These are phyloP conservation scores for Ptychobarbus kaznakovi DNA, from an alignment of 2,797 vertebrate species.

Conservation along the genomic window DNA sequence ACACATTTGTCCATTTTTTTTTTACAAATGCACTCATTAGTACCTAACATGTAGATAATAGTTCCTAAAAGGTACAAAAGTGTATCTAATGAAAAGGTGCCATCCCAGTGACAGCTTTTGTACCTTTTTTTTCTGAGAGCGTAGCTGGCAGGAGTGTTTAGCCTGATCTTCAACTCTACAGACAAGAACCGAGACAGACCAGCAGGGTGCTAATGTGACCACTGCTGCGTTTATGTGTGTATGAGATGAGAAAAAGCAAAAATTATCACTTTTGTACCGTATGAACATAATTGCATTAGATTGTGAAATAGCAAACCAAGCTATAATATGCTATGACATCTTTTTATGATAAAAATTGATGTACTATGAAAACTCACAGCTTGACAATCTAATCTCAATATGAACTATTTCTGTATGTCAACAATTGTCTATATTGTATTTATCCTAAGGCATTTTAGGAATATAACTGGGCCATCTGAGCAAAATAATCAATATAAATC, in stretches of 20 bases:
- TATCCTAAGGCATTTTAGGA: neutral
- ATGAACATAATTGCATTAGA: neutral
- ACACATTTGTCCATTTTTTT: too few species aligned
- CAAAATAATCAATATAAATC: neutral
- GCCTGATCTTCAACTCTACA: conserved; percentile 10
- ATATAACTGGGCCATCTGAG: neutral
- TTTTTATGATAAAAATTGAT: neutral
- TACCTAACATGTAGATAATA: neutral
- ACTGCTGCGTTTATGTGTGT: neutral
- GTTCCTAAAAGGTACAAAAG: neutral
- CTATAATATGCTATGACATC: neutral
- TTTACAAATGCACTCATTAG: too few species aligned
- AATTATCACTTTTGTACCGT: neutral
- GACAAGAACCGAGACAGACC: neutral
- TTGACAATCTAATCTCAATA: neutral
- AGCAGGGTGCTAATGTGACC: neutral
- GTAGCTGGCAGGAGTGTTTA: neutral
- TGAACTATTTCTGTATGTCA: neutral
- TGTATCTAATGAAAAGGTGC: neutral
- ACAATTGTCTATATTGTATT: neutral
- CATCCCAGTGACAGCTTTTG: neutral
- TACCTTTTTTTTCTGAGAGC: neutral
- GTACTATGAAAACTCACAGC: too few species aligned
- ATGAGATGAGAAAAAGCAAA: neutral
- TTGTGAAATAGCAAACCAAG: neutral